These are phyloP conservation scores for Brachylomia viminalis DNA, from an alignment of 2,888 invertebrate species.

Conservation along the genomic window DNA sequence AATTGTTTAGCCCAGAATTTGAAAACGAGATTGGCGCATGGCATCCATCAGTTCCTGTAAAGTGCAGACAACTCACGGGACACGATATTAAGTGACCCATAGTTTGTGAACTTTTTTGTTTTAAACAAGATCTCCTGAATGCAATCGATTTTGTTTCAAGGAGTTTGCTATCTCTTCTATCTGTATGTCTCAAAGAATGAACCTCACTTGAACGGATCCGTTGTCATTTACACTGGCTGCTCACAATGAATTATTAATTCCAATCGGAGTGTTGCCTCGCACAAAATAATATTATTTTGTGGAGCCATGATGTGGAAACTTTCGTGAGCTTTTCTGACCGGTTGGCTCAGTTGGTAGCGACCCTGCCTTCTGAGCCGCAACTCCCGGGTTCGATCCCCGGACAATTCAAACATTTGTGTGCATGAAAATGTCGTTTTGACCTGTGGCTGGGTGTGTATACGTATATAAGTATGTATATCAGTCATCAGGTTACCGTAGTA, in stretches of 20 bases:
- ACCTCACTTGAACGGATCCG: not conserved
- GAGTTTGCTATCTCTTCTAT: not conserved
- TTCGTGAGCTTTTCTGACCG: not conserved
- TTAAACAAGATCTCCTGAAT: not conserved
- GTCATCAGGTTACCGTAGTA: no score
- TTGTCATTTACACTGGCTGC: constrained; percentile 26
- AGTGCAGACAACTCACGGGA: not conserved
- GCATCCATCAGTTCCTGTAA: not conserved
- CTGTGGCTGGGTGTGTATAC: no score
- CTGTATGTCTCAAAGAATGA: not conserved
- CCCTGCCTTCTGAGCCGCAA: no score
- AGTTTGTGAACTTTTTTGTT: not conserved
- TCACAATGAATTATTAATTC: constrained; percentile 38
- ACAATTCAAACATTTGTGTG: no score
- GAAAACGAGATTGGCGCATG: not conserved
- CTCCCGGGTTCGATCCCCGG: no score
- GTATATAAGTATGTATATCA: no score
- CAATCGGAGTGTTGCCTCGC: constrained; percentile 3
- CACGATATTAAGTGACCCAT: no score
- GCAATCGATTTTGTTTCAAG: not conserved
- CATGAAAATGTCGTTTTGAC: no score
- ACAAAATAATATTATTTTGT: constrained; percentile 30
- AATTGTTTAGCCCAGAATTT: not conserved
- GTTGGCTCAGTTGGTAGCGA: no score
- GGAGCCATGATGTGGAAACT: constrained; percentile 1